These are phyloP conservation scores for Condylura cristata DNA, from an alignment of 2,113 vertebrate genomes.

Conservation along the genomic window DNA sequence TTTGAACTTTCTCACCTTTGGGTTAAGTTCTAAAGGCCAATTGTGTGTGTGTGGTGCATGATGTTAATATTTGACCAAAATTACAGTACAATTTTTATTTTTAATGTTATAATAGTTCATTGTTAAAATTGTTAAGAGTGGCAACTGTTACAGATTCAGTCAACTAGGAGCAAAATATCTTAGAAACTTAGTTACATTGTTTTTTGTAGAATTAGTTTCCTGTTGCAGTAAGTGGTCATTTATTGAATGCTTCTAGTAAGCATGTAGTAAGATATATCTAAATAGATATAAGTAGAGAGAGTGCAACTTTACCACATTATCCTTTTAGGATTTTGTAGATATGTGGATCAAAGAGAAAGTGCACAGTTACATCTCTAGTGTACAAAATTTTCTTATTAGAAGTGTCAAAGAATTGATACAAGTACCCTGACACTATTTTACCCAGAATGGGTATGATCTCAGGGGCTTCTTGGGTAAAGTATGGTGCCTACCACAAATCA, in stretches of 20 bases:
- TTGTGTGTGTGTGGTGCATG: background rate
- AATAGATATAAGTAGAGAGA: no score
- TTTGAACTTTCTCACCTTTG: background rate
- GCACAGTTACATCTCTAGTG: background rate
- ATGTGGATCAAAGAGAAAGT: background rate
- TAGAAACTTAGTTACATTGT: background rate
- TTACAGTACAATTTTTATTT: background rate
- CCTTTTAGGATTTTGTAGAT: background rate
- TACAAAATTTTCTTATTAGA: background rate
- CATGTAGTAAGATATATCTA: background rate
- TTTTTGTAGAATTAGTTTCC: background rate
- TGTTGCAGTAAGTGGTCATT: background rate
- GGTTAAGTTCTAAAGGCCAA: background rate
- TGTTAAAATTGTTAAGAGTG: background rate
- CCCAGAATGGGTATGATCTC: no score
- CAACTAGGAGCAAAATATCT: background rate
- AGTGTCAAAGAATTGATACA: background rate
- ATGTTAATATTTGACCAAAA: background rate
- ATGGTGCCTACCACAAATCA: no score
- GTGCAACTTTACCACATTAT: no score
- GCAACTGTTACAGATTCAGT: background rate
- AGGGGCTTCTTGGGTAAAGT: background rate
- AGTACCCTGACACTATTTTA: background rate
- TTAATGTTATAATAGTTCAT: background rate
- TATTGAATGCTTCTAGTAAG: background rate